A percentile compares a stretch with the other conserved stretches of the same genome.
phyloP scores from a whole-genome alignment of 2,888 invertebrate genomes.

The Campoplex nolae region DNA sequence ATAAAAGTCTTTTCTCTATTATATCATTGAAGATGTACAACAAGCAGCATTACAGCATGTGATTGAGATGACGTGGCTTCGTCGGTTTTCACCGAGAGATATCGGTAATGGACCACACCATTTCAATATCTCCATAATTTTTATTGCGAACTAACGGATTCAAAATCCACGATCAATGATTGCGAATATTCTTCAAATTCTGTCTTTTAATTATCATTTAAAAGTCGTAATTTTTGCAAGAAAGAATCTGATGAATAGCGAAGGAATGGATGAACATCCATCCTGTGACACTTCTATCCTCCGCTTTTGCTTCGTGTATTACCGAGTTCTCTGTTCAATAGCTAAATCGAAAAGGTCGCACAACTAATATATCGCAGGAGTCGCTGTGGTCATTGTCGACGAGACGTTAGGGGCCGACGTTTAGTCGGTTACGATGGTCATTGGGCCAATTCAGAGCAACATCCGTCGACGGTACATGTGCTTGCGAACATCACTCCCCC shows the following conservation, averaged over 20 bases:
- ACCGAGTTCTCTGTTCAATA: slow-evolving; percentile 39
- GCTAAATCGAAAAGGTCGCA: slow-evolving; percentile 73
- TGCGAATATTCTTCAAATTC: background rate
- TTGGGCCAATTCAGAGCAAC: slow-evolving; percentile 77
- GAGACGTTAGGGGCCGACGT: slow-evolving; percentile 51
- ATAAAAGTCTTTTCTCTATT: background rate
- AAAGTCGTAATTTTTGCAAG: no score
- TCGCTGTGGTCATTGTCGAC: slow-evolving; percentile 42
- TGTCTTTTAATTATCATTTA: background rate
- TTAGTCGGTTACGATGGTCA: slow-evolving; percentile 71
- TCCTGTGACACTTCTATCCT: background rate
- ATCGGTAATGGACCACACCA: no score
- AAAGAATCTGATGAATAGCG: background rate
- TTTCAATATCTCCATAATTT: no score
- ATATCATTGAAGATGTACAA: background rate
- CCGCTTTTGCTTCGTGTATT: background rate
- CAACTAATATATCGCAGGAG: slow-evolving; percentile 68
- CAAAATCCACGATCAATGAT: background rate
- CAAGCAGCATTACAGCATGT: background rate
- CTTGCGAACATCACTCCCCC: slow-evolving; percentile 67
- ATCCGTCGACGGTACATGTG: slow-evolving; percentile 76
- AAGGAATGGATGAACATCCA: background rate
- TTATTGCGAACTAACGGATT: no score
- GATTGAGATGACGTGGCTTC: background rate
- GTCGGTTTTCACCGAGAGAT: background rate